phyloP scores from a whole-genome alignment of 2,888 invertebrate genomes.

The Apodemia hepburni region DNA sequence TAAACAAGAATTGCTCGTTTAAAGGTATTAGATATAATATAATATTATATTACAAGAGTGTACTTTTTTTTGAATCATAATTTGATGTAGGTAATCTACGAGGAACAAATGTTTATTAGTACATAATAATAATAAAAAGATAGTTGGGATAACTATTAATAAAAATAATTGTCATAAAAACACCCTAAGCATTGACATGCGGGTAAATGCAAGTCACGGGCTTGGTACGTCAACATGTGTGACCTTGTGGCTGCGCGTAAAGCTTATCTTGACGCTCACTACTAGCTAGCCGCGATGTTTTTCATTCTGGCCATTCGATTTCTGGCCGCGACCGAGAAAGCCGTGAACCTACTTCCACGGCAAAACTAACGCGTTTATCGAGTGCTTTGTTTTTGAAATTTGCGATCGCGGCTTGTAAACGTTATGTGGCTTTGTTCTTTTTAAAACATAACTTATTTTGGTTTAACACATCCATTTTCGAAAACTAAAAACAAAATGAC shows the following conservation, averaged over 20 bases:
- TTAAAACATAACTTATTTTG: conserved; percentile 6
- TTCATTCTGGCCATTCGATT: conserved; percentile 53
- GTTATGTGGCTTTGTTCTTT: conserved; percentile 5
- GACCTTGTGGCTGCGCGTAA: conserved; percentile 55
- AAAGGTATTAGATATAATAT: no score
- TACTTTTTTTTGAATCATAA: no score
- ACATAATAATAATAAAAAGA: neutral
- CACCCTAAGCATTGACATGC: conserved; percentile 44
- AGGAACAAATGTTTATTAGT: no score
- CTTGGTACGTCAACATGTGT: conserved; percentile 52
- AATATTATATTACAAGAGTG: no score
- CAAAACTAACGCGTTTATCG: conserved; percentile 36
- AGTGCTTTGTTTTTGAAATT: conserved; percentile 55
- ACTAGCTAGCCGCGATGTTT: conserved; percentile 16
- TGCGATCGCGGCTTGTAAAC: conserved; percentile 19
- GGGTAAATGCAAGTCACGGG: conserved; percentile 65
- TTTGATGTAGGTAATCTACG: no score
- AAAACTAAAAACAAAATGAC: conserved; percentile 46
- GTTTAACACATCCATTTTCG: neutral
- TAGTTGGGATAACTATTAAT: conserved; percentile 2
- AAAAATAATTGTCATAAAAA: conserved; percentile 27
- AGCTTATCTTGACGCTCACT: conserved; percentile 62
- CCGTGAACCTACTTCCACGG: conserved; percentile 36
- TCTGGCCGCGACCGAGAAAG: conserved; percentile 38
- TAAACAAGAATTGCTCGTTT: no score